Evolutionary conservation across 2,888 invertebrate genomes (phyloP).

Genomic region (Rapana venosa): DNA sequence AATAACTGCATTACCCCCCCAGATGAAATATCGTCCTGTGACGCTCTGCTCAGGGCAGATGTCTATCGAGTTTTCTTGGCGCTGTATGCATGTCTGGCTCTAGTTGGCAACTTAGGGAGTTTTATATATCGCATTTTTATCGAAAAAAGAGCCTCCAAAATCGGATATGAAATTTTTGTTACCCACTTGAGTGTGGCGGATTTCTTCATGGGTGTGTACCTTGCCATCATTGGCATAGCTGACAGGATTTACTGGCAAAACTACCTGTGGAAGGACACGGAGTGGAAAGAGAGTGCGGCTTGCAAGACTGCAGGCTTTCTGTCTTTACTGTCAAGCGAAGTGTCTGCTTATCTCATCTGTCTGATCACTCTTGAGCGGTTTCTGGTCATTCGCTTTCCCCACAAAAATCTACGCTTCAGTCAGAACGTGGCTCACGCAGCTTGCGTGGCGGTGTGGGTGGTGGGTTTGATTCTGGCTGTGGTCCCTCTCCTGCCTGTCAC

Average conservation of each 20-base stretch:
- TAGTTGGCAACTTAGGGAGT: constrained; percentile 29
- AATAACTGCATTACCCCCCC: constrained; percentile 2
- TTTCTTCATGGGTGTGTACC: constrained; percentile 46
- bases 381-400: constrained; percentile 44
- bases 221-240: constrained; percentile 47
- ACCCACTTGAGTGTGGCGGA: constrained; percentile 44
- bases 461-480: constrained; percentile 33
- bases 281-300: constrained; percentile 38
- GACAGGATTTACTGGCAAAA: constrained; percentile 38
- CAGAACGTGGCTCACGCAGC: constrained; percentile 24
- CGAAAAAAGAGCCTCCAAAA: not conserved
- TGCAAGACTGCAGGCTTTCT: constrained; percentile 45
- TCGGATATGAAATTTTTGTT: constrained; percentile 45
- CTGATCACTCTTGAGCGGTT: constrained; percentile 47
- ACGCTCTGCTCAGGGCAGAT: constrained; percentile 18
- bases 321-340: constrained; percentile 42
- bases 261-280: constrained; percentile 32
- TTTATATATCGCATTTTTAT: constrained; percentile 41
- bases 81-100: constrained; percentile 19
- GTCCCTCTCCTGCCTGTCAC: constrained; percentile 42
- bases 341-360: constrained; percentile 40
- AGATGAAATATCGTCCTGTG: constrained; percentile 42
- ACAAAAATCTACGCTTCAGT: constrained; percentile 39
- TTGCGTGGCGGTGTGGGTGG: constrained; percentile 32
- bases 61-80: constrained; percentile 32